Evolutionary conservation across 2,113 vertebrate species (phyloP), one percentile per base, ranked within the genome.

Genomic region (Nanger granti): DNA sequence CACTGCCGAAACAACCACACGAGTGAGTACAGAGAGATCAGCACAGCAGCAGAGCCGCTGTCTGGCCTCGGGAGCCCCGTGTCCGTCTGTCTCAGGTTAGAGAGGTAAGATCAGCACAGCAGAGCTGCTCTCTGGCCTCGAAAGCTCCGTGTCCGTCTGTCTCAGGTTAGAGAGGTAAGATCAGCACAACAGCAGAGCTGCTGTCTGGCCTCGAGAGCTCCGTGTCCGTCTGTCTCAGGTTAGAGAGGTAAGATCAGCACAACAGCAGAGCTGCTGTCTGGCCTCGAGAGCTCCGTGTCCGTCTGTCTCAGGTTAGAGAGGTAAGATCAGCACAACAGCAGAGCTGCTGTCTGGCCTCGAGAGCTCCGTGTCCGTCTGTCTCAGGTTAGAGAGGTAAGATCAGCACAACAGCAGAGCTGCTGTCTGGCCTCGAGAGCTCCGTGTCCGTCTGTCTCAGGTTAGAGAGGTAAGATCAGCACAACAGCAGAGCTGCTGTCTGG

Each of bases 381-480:
- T 41, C 41, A 41, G 41, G 41, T 41, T 41, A 41, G 41, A 41
- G 41, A 41, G 41, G 41, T 41, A 41, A 41, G 41, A 41, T 41
- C 41, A 41, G 41, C 41, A 41, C 15, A 94, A 47, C 1, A 92
- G 85, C 59, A 91, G 6, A 92, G 12, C 3, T 10, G 2, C 47
- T 44, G 92, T 92, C 29, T 37, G 37, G 26, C 24, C 37, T 92
- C 47, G 57, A 92, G 84, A 97, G 91, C 12, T 73, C 93, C 62
- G 60, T 0, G 8, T 62, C 1, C 37, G 8, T 69, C 15, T 41
- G 10, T 41, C 93, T 95, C 79, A 94, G 97, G 52, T 76, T 22
- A 84, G 17, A 37, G 2, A 97, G 93, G 90, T 49, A 93, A 93
- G n/a, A n/a, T n/a, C n/a, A n/a, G n/a, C n/a, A n/a, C n/a, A n/a